Base-by-base conservation (phyloP, 2,888 invertebrate genomes). In the Plebejus melissa region DNA sequence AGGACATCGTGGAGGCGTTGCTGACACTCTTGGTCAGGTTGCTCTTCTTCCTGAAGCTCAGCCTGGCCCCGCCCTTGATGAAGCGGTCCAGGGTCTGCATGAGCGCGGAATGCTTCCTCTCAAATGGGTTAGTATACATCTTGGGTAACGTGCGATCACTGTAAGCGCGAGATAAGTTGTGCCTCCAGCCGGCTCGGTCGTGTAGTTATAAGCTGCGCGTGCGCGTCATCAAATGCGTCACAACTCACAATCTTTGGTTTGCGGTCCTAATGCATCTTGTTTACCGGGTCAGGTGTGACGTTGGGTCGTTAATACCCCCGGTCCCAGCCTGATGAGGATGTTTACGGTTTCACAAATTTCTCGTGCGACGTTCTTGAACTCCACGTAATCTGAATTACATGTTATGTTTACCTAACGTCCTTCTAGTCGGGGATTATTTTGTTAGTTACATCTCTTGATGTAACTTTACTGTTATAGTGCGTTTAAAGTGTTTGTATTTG, bases 121-220 rank as follows among this genome's bases (percentile, higher is more conserved):
- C 95, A 84, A 96, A 96, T 76, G 96, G 96, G 85, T 96, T 96
- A 77, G 96, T 95, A 82, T 94, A 96, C 96, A 96, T 95, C 81
- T 88, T 93, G 76, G 75, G 54, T 57, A 79, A 83, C 88, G 90
- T 87, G 81, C 80, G 83, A 79, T 82, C 81, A 77, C 81, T 76
- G 57, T 74, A 81, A 87, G 80, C 79, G 86, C 81, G 76, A 36
- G 79, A 80, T 84, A 79, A 81, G 78, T 75, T 83, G 78, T 70
- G 80, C 77, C 78, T 78, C 79, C 65, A 80, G 80, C 82, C 83
- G 82, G 79, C 83, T 83, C 80, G 79, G 85, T 84, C 85, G 46
- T 22, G 54, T 72, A 54, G 50, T 54, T 89, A 88, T 87, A 87
- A 81, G 74, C 78, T 76, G 78, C 83, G 84, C 83, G 82, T 79